A percentile compares a stretch with the other conserved stretches of the same genome.
phyloP scores from a whole-genome alignment of 2,113 vertebrate genomes.

The Seriola aureovittata region DNA sequence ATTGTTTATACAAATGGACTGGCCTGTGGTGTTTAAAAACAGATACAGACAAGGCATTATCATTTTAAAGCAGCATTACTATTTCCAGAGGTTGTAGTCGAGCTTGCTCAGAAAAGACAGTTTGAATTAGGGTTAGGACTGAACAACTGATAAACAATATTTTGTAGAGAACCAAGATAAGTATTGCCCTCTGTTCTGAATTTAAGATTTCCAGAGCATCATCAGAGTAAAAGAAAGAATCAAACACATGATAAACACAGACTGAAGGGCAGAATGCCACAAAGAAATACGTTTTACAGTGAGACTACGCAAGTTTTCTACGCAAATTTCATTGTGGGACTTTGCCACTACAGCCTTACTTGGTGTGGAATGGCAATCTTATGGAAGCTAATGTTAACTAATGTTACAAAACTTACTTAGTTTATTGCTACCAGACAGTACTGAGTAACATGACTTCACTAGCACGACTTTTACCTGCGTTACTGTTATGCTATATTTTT shows the following conservation, averaged over 20 bases:
- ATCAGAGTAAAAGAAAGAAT: background rate
- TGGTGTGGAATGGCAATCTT: no score
- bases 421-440: no score
- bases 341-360: no score
- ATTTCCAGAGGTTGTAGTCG: background rate
- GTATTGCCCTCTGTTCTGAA: background rate
- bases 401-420: no score
- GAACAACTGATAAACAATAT: background rate
- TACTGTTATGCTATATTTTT: no score
- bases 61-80: background rate
- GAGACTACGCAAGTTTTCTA: no score
- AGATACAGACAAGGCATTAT: background rate
- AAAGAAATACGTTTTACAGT: no score
- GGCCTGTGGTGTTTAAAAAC: conserved; percentile 15
- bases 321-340: no score
- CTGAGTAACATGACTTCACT: no score
- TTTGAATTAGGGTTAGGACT: background rate
- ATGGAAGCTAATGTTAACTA: no score
- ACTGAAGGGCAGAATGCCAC: no score
- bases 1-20: conserved; percentile 1
- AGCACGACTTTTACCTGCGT: no score
- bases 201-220: background rate
- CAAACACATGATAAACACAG: background rate
- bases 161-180: background rate
- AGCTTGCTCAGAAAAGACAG: background rate